phyloP scores from a whole-genome alignment of 2,797 vertebrate genomes.

The Pterois miles region DNA sequence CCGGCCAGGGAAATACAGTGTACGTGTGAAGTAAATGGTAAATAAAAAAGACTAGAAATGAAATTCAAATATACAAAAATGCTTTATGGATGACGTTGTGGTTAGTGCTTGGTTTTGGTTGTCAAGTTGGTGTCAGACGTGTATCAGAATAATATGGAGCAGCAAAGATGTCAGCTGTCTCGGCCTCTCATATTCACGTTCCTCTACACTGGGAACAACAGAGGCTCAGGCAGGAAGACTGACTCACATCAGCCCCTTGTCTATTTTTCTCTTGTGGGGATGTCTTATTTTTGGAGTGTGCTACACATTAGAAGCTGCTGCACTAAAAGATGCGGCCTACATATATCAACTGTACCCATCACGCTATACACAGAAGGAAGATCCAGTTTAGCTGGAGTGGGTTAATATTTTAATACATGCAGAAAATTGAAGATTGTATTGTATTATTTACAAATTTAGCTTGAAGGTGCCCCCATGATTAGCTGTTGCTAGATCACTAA shows the following conservation, averaged over 20 bases:
- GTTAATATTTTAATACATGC: not conserved
- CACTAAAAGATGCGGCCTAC: conserved; percentile 23
- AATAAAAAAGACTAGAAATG: not conserved
- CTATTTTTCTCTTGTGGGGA: conserved; percentile 20
- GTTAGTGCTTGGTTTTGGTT: not conserved
- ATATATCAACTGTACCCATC: conserved; percentile 12
- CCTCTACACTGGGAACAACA: conserved; percentile 1
- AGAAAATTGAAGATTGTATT: not conserved
- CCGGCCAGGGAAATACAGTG: not conserved
- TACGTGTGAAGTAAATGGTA: not conserved
- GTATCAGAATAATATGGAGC: not conserved
- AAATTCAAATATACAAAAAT: not conserved
- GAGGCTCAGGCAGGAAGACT: conserved; percentile 4
- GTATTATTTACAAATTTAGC: not conserved
- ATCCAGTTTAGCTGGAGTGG: not conserved
- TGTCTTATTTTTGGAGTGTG: conserved; percentile 35
- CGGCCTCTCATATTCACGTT: conserved; percentile 8
- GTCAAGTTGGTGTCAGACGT: not conserved
- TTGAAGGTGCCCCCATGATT: not conserved
- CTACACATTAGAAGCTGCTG: conserved; percentile 1
- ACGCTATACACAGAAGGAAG: not conserved
- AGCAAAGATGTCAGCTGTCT: conserved; percentile 9
- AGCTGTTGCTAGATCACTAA: not conserved
- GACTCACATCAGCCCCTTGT: conserved; percentile 34
- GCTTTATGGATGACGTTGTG: not conserved